Base-by-base conservation (phyloP, 2,113 vertebrate species). In the Pluvialis apricaria region DNA sequence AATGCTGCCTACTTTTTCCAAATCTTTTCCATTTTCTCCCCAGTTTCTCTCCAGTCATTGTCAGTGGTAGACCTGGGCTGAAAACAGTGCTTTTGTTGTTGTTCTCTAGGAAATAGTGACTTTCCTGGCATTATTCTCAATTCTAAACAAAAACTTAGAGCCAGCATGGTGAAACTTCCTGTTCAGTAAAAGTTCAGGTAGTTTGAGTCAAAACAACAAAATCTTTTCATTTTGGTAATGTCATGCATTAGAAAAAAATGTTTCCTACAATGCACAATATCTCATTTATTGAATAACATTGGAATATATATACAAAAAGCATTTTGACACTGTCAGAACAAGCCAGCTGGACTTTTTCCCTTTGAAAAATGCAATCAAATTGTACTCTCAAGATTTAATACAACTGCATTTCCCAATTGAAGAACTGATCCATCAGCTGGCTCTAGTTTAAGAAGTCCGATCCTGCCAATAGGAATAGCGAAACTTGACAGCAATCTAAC, bases 281-380 rank as follows among this genome's bases (percentile, higher is more conserved):
- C 34, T 76, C 40, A 68, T 84, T 68, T 86, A 71, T 64, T 75
- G 47, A 87, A 95, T 55, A 68, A 71, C 81, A 89, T 36, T 69
- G 45, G 52, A 88, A 36, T 24, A 87, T 29, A 84, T 90, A 44
- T 65, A 61, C 36, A 72, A 64, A 94, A 86, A 79, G 2, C 24
- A 82, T 87, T 94, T 68, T 92, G 85, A 87, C 13, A 14, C 47
- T 65, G 52, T 65, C 57, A 90, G 62, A 95, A 52, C 40, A 96
- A 87, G 34, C 57, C 75, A 94, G 66, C 24, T 94, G 58, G 87
- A 88, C n/a, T 60, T 84, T 36, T 60, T 34, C 38, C 47, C 40
- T 94, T 87, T 84, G 72, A 87, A 90, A 94, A 91, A 88, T 68
- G 20, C 60, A 88, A 71, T 86, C n/a, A 78, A 80, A 86, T 58